These are phyloP conservation scores for Chaenocephalus aceratus DNA, from an alignment of 2,113 vertebrate species.

Conservation along the genomic window DNA sequence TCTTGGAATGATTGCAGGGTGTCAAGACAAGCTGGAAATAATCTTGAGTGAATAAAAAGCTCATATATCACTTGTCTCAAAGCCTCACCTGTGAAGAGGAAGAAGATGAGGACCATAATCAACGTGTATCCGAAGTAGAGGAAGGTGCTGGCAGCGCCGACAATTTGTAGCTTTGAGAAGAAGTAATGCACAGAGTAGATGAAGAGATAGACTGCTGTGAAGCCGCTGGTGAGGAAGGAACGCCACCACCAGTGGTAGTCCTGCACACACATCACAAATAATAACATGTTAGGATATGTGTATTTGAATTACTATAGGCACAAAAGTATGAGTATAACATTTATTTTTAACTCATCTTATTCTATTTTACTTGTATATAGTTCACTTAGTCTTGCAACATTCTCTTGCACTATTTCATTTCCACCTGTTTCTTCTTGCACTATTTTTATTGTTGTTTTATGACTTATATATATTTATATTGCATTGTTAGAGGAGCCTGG, in stretches of 20 bases:
- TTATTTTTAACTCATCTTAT: neutral
- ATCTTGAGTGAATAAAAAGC: neutral
- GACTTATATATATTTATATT: too few relatives aligned
- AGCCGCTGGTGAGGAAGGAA: constrained; percentile 97
- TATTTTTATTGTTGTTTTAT: neutral
- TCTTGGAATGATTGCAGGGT: neutral
- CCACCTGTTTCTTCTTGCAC: too few relatives aligned
- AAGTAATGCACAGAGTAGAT: constrained; percentile 91
- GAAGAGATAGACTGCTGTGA: constrained; percentile 96
- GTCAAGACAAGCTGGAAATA: neutral
- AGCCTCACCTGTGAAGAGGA: constrained; percentile 87
- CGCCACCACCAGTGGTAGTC: constrained; percentile 99
- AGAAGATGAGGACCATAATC: constrained; percentile 89
- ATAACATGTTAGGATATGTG: neutral
- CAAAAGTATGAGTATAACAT: neutral
- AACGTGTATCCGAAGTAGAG: constrained; percentile 87
- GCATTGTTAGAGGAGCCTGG: too few relatives aligned
- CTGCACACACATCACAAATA: constrained; percentile 71
- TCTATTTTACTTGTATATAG: too few relatives aligned
- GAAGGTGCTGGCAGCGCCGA: constrained; percentile 85
- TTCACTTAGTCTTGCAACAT: too few relatives aligned
- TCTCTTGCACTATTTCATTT: too few relatives aligned
- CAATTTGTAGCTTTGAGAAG: constrained; percentile 87
- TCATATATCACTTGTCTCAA: neutral
- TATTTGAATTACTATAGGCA: neutral